These are phyloP conservation scores for Nyleta sp. DNA, from an alignment of 2,888 invertebrate genomes.

Conservation along the genomic window DNA sequence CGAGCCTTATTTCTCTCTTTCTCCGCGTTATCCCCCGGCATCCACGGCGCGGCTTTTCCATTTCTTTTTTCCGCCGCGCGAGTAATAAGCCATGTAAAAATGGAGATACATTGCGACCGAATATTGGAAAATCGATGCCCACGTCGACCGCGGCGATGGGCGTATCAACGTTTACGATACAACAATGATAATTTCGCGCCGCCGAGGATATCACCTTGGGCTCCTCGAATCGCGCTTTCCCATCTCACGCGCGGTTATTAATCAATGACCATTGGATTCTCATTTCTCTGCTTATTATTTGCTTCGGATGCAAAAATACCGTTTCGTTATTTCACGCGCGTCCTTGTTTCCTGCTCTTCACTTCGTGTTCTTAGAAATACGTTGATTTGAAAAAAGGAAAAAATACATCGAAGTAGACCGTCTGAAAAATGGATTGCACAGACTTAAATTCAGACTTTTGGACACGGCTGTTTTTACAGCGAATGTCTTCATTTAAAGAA, in stretches of 20 bases:
- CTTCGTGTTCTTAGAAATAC: too few species aligned
- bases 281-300: slow-evolving; percentile 13
- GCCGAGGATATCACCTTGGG: slow-evolving; percentile 23
- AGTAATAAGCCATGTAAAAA: slow-evolving; percentile 51
- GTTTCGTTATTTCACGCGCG: not conserved
- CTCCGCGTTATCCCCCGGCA: slow-evolving; percentile 20
- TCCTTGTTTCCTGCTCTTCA: too few species aligned
- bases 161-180: slow-evolving; percentile 30
- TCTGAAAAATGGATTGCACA: too few species aligned
- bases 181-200: slow-evolving; percentile 33
- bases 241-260: slow-evolving; percentile 10
- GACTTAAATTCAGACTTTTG: too few species aligned
- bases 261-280: slow-evolving; percentile 21
- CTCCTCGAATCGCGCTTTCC: slow-evolving; percentile 10
- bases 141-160: slow-evolving; percentile 26
- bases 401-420: too few species aligned
- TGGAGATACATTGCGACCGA: slow-evolving; percentile 36
- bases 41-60: slow-evolving; percentile 17
- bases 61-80: slow-evolving; percentile 22
- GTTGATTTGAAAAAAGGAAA: too few species aligned
- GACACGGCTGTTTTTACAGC: too few species aligned
- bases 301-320: not conserved
- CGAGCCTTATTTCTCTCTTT: slow-evolving; percentile 41
- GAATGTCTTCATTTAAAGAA: too few species aligned
- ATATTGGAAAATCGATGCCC: slow-evolving; percentile 48